Evolutionary conservation across 2,888 invertebrate genomes (phyloP).

Genomic region (Halictus ligatus): DNA sequence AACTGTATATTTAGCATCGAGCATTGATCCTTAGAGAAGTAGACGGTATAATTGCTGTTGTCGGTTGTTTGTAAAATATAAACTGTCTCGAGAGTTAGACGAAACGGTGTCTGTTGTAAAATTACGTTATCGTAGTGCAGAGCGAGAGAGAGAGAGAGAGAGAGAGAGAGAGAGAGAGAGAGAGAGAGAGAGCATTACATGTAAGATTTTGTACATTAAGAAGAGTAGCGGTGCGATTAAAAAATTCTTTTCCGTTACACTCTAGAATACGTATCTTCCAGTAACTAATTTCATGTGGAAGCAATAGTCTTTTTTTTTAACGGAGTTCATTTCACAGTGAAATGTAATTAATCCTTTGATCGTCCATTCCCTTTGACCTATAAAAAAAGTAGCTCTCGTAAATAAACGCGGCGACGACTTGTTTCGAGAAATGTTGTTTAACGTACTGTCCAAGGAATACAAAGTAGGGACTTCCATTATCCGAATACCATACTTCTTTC

Average conservation of each 20-base stretch:
- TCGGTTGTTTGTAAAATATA: conserved; percentile 69
- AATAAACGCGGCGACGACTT: not conserved
- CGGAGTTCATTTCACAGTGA: not conserved
- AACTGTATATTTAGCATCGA: conserved; percentile 49
- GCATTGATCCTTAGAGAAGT: conserved; percentile 42
- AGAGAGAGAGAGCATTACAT: not conserved
- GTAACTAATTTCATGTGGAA: not conserved
- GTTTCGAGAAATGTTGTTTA: conserved; percentile 7
- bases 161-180: not conserved
- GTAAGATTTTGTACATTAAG: not conserved
- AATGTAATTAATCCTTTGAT: conserved; percentile 17
- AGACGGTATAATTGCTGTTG: conserved; percentile 65
- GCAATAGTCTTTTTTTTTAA: not conserved
- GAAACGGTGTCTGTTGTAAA: not conserved
- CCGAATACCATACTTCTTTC: not conserved
- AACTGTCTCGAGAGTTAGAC: conserved; percentile 40
- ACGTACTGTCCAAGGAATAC: not conserved
- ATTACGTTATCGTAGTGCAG: conserved; percentile 2
- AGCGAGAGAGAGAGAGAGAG: not conserved
- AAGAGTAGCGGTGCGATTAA: conserved; percentile 1
- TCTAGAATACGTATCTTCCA: conserved; percentile 11
- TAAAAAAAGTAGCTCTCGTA: not conserved
- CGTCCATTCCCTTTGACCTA: not conserved
- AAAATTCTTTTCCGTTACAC: conserved; percentile 10
- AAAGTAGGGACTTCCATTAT: conserved; percentile 14